Conservation (phyloP, 1,140 invertebrate genomes). For the Bombus waltoni region DNA sequence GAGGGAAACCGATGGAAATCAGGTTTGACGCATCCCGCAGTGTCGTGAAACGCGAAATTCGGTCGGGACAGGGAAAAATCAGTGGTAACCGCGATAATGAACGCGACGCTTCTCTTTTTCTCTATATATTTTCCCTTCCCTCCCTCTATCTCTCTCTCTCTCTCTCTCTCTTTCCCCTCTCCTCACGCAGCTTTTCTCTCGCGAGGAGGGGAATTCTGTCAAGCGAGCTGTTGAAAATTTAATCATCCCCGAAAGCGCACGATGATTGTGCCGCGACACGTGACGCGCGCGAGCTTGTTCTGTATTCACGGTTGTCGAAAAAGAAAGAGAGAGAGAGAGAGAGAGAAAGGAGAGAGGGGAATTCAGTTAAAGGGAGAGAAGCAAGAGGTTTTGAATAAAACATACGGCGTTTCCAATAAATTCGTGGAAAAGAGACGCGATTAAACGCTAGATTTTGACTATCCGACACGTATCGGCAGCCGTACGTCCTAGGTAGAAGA, state of each 20-base stretch:
- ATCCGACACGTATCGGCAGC: constrained; percentile 26
- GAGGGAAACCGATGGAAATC: background rate
- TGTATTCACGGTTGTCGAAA: constrained; percentile 24
- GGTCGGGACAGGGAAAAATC: constrained; percentile 23
- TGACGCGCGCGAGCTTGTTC: constrained; percentile 54
- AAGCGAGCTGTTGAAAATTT: constrained; percentile 62
- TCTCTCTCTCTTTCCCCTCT: background rate
- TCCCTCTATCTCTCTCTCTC: background rate
- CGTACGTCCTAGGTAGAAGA: background rate
- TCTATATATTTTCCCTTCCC: background rate
- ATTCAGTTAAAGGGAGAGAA: background rate
- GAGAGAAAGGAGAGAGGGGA: too few species aligned
- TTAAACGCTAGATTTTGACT: constrained; percentile 36
- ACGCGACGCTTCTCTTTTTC: background rate
- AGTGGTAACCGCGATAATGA: constrained; percentile 32
- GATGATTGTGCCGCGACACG: constrained; percentile 60
- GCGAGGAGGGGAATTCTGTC: constrained; percentile 20
- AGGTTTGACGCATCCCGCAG: background rate
- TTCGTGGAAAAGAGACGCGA: constrained; percentile 33
- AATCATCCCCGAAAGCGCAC: constrained; percentile 59
- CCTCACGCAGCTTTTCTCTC: background rate
- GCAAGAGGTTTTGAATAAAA: constrained; percentile 57
- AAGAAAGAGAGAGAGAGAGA: background rate
- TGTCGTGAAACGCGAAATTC: constrained; percentile 8
- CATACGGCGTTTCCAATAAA: constrained; percentile 59